phyloP scores from a whole-genome alignment of 2,888 invertebrate genomes.

The Athripsodes cinereus region DNA sequence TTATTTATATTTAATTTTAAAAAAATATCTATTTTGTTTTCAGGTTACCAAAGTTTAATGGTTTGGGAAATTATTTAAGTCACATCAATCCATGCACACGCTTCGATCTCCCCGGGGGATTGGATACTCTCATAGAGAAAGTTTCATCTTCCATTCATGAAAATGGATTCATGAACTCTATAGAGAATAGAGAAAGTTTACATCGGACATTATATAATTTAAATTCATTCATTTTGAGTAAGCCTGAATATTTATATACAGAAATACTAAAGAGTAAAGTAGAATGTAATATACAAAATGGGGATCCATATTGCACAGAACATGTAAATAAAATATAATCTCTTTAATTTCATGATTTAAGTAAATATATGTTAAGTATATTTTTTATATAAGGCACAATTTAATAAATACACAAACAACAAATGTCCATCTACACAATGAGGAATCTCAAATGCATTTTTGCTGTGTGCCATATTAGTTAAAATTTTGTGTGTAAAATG shows the following conservation, averaged over 20 bases:
- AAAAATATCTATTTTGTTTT: too few species aligned
- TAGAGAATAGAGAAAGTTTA: slow-evolving; percentile 7
- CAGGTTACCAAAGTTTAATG: slow-evolving; percentile 19
- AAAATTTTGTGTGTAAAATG: too few species aligned
- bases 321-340: too few species aligned
- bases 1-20: too few species aligned
- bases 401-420: too few species aligned
- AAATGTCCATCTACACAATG: too few species aligned
- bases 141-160: background rate
- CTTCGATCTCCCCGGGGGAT: slow-evolving; percentile 19
- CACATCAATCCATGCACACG: slow-evolving; percentile 22
- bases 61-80: slow-evolving; percentile 10
- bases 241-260: slow-evolving; percentile 9
- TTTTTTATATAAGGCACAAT: too few species aligned
- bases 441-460: too few species aligned
- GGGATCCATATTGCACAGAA: too few species aligned
- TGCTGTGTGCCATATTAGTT: too few species aligned
- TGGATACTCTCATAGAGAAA: slow-evolving; percentile 14
- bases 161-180: slow-evolving; percentile 1
- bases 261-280: slow-evolving; percentile 9
- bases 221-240: slow-evolving; percentile 6
- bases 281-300: background rate
- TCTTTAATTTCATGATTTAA: too few species aligned
- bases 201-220: slow-evolving; percentile 6
- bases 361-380: too few species aligned